phyloP scores from a whole-genome alignment of 2,113 vertebrate genomes.

The Guaruba guarouba region DNA sequence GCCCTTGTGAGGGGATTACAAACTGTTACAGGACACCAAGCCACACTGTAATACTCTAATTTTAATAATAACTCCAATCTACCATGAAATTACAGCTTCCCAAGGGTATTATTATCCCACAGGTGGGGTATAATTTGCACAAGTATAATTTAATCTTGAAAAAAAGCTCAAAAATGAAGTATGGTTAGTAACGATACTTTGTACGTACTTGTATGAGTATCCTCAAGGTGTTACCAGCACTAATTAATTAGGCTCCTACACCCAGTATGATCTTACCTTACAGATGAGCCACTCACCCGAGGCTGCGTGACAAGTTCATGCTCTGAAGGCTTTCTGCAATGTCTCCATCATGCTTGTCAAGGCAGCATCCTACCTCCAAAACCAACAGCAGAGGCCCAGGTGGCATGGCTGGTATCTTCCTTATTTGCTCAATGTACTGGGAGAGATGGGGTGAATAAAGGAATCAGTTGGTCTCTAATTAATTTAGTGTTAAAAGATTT shows the following conservation, averaged over 20 bases:
- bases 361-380: neutral
- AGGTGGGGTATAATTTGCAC: slow-evolving; percentile 34
- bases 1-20: neutral
- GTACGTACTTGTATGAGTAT: neutral
- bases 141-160: slow-evolving; percentile 12
- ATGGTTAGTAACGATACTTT: neutral
- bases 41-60: neutral
- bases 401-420: neutral
- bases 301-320: slow-evolving; percentile 13
- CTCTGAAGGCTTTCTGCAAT: neutral
- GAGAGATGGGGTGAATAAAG: neutral
- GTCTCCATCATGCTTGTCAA: neutral
- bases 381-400: neutral
- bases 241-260: slow-evolving; percentile 51
- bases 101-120: slow-evolving; percentile 43
- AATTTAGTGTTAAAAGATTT: neutral
- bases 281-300: neutral
- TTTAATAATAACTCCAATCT: slow-evolving; percentile 5
- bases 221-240: neutral
- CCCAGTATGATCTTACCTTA: slow-evolving; percentile 2
- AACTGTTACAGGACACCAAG: neutral
- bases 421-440: neutral
- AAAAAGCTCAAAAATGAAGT: slow-evolving; percentile 17
- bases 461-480: neutral
- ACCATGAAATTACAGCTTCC: slow-evolving; percentile 46